phyloP scores from a whole-genome alignment of 1,140 invertebrate genomes.

The Psix sp. region DNA sequence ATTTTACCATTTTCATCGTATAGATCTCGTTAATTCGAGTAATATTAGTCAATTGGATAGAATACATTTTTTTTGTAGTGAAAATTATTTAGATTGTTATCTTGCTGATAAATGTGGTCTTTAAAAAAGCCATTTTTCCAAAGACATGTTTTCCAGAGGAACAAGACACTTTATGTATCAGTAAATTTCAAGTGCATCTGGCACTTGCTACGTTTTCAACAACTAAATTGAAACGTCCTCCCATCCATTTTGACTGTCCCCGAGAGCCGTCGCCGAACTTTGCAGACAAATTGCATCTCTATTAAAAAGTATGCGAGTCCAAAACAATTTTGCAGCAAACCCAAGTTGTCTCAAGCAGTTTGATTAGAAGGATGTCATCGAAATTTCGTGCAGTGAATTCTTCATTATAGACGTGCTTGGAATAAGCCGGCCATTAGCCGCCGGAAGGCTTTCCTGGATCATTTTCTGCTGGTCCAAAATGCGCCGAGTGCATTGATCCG shows the following conservation, averaged over 20 bases:
- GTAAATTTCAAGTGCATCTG: conserved; percentile 17
- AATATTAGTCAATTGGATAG: too few species aligned
- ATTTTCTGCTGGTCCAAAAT: too few species aligned
- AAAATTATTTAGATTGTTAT: too few species aligned
- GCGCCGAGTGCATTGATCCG: conserved; percentile 3
- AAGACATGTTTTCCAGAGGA: too few species aligned
- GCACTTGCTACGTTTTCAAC: conserved; percentile 5
- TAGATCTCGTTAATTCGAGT: too few species aligned
- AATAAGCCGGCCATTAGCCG: conserved; percentile 31
- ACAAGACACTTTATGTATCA: too few species aligned
- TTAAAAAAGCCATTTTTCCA: too few species aligned
- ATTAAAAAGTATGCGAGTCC: conserved; percentile 34
- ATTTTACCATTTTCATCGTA: too few species aligned
- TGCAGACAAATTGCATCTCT: conserved; percentile 22
- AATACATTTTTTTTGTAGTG: too few species aligned
- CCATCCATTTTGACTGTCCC: conserved; percentile 1
- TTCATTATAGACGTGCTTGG: conserved; percentile 28
- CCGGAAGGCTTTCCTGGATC: conserved; percentile 11
- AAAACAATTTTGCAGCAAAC: conserved; percentile 35
- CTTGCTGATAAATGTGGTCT: too few species aligned
- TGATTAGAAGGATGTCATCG: conserved; percentile 51
- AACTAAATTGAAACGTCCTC: conserved; percentile 5
- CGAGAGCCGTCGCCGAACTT: conserved; percentile 12
- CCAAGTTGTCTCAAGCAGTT: conserved; percentile 18
- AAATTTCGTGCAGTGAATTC: conserved; percentile 51